Evolutionary conservation across 2,797 vertebrate genomes (phyloP), one percentile per base, ranked within the genome.

Genomic region (Enteromius anoplus): DNA sequence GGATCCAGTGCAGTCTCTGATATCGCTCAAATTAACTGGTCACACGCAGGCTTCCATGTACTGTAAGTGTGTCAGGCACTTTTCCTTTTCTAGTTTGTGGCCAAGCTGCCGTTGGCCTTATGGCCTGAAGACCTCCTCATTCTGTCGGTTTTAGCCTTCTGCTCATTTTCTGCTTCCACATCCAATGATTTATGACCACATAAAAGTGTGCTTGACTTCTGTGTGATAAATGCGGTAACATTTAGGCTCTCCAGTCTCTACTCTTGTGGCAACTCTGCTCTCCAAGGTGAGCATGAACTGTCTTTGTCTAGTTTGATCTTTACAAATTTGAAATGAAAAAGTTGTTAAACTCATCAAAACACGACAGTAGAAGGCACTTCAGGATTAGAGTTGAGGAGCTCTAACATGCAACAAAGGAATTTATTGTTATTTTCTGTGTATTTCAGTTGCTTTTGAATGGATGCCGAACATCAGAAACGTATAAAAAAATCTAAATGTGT

Each of bases 121-220:
- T 47, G 23, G 58, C 58, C 58, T 64, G 40, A 4, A 64, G 58
- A 58, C 14, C 58, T 75, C 72, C 72, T 58, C 51, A 75, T 40
- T 77, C 55, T 77, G 75, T 45, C n/a, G 0, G 32, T 17, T 75
- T 9, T 32, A 17, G 34, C 40, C 55, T 64, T 45, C 23, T 64
- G 55, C 58, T 47, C 23, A 2, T 62, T 42, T 29, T 62, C 9
- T 62, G 75, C 37, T 62, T 45, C 0, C 37, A 29, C 5, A 0
- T 62, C 23, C 2, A 23, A 47, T 45, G 58, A 64, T 45, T 62
- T 77, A 62, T 29, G 37, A 45, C 17, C 37, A 32, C 5, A 7
- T 29, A 3, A 17, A 42, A 26, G 34, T 60, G 34, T 42, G 29
- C 21, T 29, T 42, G n/a, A 42, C 34, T 23, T 40, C 6, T 10